Evolutionary conservation across 2,797 vertebrate species (phyloP), one percentile per base, ranked within the genome.

Genomic region (Lateolabrax maculatus): DNA sequence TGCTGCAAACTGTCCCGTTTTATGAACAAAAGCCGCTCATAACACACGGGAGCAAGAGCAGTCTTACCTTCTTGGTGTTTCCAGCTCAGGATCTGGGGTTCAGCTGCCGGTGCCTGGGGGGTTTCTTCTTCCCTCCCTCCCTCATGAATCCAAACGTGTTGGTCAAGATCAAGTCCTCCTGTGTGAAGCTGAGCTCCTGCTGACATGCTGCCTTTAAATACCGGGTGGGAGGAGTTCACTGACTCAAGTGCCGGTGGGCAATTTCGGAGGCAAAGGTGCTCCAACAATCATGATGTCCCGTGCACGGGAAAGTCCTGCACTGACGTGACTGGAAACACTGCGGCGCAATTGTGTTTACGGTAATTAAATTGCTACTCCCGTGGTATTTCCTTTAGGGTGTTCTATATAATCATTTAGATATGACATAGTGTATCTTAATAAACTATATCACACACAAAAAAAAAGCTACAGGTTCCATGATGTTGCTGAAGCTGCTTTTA

Each of bases 191-290:
- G 84, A 51, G 69, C 62, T 75, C 81, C 62, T 76, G 67, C 46
- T 87, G 85, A 92, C 83, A 88, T 87, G 84, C 86, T 21, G 87
- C 76, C 68, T 91, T 95, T 95, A 95, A 95, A 95, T 94, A 95
- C 53, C n/a, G 43, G 70, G 90, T 88, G 92, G 95, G 95, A 83
- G 95, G 94, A 88, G 90, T 86, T 75, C 19, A 67, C 21, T 19
- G 34, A 58, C 61, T 75, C 13, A 60, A 71, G 41, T 57, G 61
- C 64, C 46, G 53, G 23, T 68, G 69, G 51, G 57, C 58, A 62
- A 60, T 31, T 74, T 48, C 16, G 16, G 15, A 52, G 46, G 27
- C 37, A 65, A 74, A 86, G 80, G 80, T 87, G 86, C 63, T 39
- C 21, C 4, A 29, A 43, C 21, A 23, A n/a, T 62, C 49, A 65